Evolutionary conservation across 2,113 vertebrate species (phyloP).

Genomic region (Gallinago paraguaiae): DNA sequence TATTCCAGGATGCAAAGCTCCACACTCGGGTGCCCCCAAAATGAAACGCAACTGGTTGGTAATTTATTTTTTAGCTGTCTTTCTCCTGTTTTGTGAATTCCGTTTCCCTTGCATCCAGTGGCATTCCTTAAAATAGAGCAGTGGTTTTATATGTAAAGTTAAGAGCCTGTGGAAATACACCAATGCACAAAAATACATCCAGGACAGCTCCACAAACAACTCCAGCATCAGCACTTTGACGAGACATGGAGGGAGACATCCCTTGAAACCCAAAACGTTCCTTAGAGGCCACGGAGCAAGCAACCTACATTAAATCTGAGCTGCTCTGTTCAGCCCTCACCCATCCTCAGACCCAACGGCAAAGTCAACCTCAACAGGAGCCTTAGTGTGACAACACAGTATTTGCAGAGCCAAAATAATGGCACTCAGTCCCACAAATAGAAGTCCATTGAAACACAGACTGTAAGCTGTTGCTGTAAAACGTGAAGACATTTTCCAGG

Average conservation of each 20-base stretch:
- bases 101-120: not conserved
- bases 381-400: not conserved
- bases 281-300: not conserved
- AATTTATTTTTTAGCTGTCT: not conserved
- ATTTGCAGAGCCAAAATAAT: not conserved
- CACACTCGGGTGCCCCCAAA: not conserved
- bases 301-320: not conserved
- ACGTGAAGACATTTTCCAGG: not conserved
- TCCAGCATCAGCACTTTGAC: not conserved
- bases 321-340: not conserved
- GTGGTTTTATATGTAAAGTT: not conserved
- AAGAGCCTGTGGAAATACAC: not conserved
- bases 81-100: not conserved
- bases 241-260: not conserved
- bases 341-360: not conserved
- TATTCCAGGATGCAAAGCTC: rapidly evolving
- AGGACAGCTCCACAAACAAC: not conserved
- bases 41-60: not conserved
- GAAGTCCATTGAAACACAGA: not conserved
- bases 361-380: not conserved
- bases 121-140: not conserved
- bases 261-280: not conserved
- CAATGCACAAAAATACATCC: not conserved
- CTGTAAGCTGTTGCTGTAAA: not conserved
- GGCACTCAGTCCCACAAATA: not conserved